A percentile compares a stretch with the other conserved stretches of the same genome.
phyloP scores from a whole-genome alignment of 2,888 invertebrate species.

The Drosophila ezoana region DNA sequence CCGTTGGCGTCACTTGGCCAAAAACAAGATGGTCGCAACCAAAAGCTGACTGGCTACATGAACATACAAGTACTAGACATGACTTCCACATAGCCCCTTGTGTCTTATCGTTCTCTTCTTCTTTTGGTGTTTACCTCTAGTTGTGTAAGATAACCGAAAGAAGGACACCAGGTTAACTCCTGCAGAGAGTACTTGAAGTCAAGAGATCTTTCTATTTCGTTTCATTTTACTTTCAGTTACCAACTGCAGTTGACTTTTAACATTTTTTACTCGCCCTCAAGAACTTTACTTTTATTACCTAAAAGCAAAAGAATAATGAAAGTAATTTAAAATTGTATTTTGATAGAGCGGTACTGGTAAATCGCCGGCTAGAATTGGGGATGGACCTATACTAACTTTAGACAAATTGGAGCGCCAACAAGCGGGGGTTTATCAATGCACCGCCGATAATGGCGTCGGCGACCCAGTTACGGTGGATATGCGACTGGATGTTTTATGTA shows the following conservation, averaged over 20 bases:
- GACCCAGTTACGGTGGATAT: constrained; percentile 89
- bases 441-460: constrained; percentile 89
- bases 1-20: constrained; percentile 51
- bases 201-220: constrained; percentile 33
- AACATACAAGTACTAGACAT: constrained; percentile 28
- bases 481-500: constrained; percentile 88
- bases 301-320: not conserved
- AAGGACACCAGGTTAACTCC: constrained; percentile 46
- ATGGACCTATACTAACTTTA: constrained; percentile 88
- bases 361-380: constrained; percentile 86
- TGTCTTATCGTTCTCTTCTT: constrained; percentile 25
- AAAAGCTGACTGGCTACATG: constrained; percentile 54
- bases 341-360: constrained; percentile 84
- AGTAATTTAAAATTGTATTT: constrained; percentile 16
- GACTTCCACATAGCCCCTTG: constrained; percentile 42
- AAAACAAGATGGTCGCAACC: constrained; percentile 50
- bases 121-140: constrained; percentile 60
- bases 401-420: constrained; percentile 88
- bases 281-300: constrained; percentile 34
- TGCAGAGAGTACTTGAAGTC: constrained; percentile 31
- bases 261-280: constrained; percentile 49
- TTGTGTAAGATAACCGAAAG: constrained; percentile 44
- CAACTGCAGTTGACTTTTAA: constrained; percentile 62
- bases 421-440: constrained; percentile 89
- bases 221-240: constrained; percentile 27